Base-by-base conservation (phyloP, 2,888 invertebrate genomes). In the Drosophila anceps region DNA sequence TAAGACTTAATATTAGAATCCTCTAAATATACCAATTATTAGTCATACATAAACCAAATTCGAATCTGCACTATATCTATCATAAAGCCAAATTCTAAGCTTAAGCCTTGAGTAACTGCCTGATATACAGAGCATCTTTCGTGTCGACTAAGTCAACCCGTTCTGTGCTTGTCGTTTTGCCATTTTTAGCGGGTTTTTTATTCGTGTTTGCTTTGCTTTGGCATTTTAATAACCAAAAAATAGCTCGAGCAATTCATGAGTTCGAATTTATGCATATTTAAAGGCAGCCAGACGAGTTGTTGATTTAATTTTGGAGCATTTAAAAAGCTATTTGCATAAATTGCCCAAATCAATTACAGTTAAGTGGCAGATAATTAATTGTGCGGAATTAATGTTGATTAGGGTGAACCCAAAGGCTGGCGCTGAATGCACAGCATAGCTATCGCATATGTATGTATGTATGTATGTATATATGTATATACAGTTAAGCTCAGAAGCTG, bases 181-280 rank as follows among this genome's bases (percentile, higher is more conserved):
- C 44, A 41, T 39, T 62, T 60, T 48, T n/a, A 5, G n/a, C 31
- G 10, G 4, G 43, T 58, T 61, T 61, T 50, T 51, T 39, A 69
- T 39, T 55, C 35, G n/a, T 46, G 64, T 60, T 76, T 31, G 48
- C 18, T 29, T 10, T 10, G 29, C 29, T 48, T n/a, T 62, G 67
- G 35, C 59, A 80, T 65, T 78, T 80, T 57, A 76, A 80, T 80
- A 76, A 51, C 15, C 33, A 71, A 76, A 76, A 24, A 81, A 24
- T 62, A 61, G 59, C 37, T 61, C 53, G 46, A 51, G 53, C 31
- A 55, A 59, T 73, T 53, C 37, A 55, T 41, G 33, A 69, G 46
- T 55, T 10, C 33, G 33, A 33, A 68, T 29, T 67, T 69, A 48
- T 67, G 39, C 24, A 74, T 61, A 59, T 64, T 59, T 65, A 31